These are phyloP conservation scores for Cyrtodaria siliqua DNA, from an alignment of 2,888 invertebrate species.

Conservation along the genomic window DNA sequence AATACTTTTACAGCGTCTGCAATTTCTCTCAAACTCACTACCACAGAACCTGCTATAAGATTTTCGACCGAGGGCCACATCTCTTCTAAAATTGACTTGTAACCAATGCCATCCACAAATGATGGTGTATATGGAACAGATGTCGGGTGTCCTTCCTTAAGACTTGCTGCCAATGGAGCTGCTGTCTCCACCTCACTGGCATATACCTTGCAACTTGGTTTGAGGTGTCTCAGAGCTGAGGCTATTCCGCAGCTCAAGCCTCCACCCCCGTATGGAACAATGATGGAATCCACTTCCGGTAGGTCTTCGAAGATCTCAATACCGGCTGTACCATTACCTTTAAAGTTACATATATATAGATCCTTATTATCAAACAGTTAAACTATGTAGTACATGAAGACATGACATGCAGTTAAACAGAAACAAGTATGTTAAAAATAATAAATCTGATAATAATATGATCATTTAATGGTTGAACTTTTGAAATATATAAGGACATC, in stretches of 20 bases:
- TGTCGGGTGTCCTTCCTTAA: slow-evolving; percentile 71
- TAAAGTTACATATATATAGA: slow-evolving; percentile 3
- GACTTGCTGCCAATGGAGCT: slow-evolving; percentile 77
- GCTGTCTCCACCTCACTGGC: slow-evolving; percentile 83
- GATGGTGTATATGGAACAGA: slow-evolving; percentile 71
- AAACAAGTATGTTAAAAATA: no score
- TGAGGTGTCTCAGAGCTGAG: slow-evolving; percentile 75
- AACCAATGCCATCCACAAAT: slow-evolving; percentile 84
- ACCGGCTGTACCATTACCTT: slow-evolving; percentile 84
- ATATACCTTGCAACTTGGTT: slow-evolving; percentile 75
- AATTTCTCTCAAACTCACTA: slow-evolving; percentile 76
- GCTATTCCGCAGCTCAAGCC: slow-evolving; percentile 81
- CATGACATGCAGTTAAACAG: no score
- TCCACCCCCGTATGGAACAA: slow-evolving; percentile 83
- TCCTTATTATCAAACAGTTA: no score
- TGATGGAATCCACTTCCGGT: slow-evolving; percentile 81
- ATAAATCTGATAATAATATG: no score
- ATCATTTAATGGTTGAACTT: no score
- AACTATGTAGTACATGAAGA: no score
- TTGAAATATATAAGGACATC: no score
- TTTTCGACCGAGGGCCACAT: slow-evolving; percentile 81
- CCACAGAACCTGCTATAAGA: slow-evolving; percentile 76
- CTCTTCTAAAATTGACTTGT: slow-evolving; percentile 75
- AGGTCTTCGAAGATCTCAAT: slow-evolving; percentile 83
- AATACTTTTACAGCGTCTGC: slow-evolving; percentile 77